Evolutionary conservation across 1,140 invertebrate species (phyloP).

Genomic region (Melitaea cinxia): DNA sequence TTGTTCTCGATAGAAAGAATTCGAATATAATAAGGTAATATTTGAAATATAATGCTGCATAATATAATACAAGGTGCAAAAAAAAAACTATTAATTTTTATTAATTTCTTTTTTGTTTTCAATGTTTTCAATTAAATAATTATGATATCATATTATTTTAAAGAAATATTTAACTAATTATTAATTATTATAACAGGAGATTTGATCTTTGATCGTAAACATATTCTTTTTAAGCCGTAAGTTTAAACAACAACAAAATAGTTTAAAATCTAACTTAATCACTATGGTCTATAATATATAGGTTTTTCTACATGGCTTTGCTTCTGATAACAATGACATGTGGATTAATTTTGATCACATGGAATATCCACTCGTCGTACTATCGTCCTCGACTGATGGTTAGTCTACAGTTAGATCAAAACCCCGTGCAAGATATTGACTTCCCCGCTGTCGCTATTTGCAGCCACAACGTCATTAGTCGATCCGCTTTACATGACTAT

Average conservation of each 20-base stretch:
- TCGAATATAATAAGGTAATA: conserved; percentile 16
- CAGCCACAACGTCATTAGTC: conserved; percentile 51
- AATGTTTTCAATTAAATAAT: too few species aligned
- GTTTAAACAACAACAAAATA: too few species aligned
- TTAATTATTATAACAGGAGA: too few species aligned
- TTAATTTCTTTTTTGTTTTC: too few species aligned
- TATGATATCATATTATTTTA: too few species aligned
- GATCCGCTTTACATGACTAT: conserved; percentile 32
- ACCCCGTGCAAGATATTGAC: conserved; percentile 8
- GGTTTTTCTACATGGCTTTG: conserved; percentile 16
- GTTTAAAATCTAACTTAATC: too few species aligned
- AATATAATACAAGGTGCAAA: too few species aligned
- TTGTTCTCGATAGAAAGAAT: conserved; percentile 8
- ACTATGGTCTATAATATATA: neutral
- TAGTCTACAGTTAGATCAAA: conserved; percentile 13
- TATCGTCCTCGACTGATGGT: conserved; percentile 34
- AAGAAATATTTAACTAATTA: too few species aligned
- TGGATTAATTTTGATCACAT: conserved; percentile 1
- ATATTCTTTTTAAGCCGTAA: too few species aligned
- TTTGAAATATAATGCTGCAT: too few species aligned
- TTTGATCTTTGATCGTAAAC: too few species aligned
- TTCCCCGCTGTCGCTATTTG: conserved; percentile 58
- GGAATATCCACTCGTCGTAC: conserved; percentile 1
- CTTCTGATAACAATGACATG: conserved; percentile 6
- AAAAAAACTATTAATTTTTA: too few species aligned